Conservation (phyloP, 2,113 vertebrate genomes). For the Ptilorrhoa leucosticta region DNA sequence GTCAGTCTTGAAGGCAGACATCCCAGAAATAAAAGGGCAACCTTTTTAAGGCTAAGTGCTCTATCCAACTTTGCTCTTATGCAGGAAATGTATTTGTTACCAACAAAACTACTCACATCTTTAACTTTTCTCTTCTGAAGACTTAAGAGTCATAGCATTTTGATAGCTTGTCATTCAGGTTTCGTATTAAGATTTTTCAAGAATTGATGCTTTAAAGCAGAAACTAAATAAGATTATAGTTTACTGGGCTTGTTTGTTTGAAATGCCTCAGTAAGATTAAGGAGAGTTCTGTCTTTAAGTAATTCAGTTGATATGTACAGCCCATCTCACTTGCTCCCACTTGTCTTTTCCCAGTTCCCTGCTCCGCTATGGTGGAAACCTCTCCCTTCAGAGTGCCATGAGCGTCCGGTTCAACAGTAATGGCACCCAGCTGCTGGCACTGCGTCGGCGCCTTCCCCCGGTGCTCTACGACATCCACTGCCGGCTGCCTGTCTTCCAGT, state of each 20-base stretch:
- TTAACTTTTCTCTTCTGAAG: neutral
- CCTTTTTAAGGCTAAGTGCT: neutral
- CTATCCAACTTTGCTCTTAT: neutral
- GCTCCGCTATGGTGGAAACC: conserved; percentile 92
- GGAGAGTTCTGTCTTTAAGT: neutral
- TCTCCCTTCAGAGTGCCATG: conserved; percentile 97
- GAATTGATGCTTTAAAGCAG: neutral
- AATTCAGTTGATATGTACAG: rapidly evolving
- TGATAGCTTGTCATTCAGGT: neutral
- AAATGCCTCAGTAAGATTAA: neutral
- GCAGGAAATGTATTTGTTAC: neutral
- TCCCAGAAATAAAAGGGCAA: neutral
- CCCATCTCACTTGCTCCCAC: neutral
- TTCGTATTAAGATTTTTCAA: neutral
- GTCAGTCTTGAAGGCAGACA: neutral
- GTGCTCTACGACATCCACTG: conserved; percentile 98
- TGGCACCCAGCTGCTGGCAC: conserved; percentile 90
- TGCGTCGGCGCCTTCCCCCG: conserved; percentile 91
- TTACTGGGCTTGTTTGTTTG: neutral
- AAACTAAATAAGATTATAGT: neutral
- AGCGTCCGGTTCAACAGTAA: conserved; percentile 97
- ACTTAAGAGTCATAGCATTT: neutral
- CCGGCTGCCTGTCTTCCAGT: conserved; percentile 95
- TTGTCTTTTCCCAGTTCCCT: conserved; percentile 78
- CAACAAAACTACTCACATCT: neutral